Base-by-base conservation (phyloP, 2,888 invertebrate genomes). In the Notodonta ziczac region DNA sequence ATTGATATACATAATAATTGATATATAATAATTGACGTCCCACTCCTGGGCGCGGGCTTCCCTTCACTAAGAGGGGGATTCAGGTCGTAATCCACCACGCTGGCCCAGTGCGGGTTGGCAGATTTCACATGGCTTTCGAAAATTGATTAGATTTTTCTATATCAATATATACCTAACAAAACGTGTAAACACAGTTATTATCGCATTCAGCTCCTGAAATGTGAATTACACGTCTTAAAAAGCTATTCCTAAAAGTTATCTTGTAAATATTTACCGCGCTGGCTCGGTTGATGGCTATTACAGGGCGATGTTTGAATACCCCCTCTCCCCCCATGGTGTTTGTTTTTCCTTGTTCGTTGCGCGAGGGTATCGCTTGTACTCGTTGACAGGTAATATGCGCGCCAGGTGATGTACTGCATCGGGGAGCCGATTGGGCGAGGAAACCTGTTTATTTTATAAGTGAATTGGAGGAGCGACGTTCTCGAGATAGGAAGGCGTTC, bases 331-430 rank as follows among this genome's bases (percentile, higher is more conserved):
- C 66, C 73, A 76, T 72, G n/a, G n/a, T 87, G 83, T 86, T 86
- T 86, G 80, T 85, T 85, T 86, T 83, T 77, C 76, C 78, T 72
- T 77, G 77, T 78, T 74, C 76, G 76, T 70, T 67, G 71, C 61
- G 78, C 72, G 69, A 72, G 76, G 77, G 81, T 79, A 87, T 86
- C 82, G 85, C 72, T 80, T 80, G 77, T 74, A 77, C 77, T 70
- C 73, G 86, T 78, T 86, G 88, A 88, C 87, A 87, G 86, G 83
- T 84, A 85, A 86, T 87, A 87, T 86, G 86, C 81, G 82, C 80
- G 73, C 79, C 76, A 80, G 72, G 83, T 85, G 85, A 86, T 83
- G 79, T 84, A 83, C 81, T 78, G 77, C 78, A 70, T 59, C 62
- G 67, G 69, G 62, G 65, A 74, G 65, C 70, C 70, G 76, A 77